Conservation (phyloP, 2,797 vertebrate genomes). For the Hafferia zeledoni region DNA sequence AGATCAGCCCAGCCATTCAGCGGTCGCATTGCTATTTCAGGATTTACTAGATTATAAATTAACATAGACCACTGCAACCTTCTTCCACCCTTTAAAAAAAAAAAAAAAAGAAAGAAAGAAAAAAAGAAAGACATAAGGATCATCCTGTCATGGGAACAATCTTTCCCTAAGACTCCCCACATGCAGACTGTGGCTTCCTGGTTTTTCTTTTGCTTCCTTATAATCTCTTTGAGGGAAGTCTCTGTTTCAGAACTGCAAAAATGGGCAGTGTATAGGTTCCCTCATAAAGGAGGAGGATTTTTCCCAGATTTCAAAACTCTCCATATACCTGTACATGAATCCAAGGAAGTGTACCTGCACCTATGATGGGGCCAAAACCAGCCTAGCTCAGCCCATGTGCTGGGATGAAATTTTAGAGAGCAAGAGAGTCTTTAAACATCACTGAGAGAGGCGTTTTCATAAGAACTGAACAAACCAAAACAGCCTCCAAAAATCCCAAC, state of each 20-base stretch:
- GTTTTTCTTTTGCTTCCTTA: not conserved
- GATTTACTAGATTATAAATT: not conserved
- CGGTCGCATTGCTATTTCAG: not conserved
- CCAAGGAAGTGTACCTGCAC: not conserved
- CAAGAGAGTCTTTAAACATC: not conserved
- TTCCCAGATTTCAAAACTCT: not conserved
- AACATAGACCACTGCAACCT: not conserved
- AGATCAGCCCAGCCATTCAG: not conserved
- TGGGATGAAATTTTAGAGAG: not conserved
- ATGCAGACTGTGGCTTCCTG: rapidly evolving
- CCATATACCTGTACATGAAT: not conserved
- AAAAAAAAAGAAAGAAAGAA: rapidly evolving
- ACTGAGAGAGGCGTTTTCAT: not conserved
- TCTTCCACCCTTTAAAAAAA: not conserved
- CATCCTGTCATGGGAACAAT: not conserved
- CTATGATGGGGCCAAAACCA: not conserved
- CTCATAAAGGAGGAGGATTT: not conserved
- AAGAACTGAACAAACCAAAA: not conserved
- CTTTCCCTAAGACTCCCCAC: not conserved
- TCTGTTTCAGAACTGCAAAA: not conserved
- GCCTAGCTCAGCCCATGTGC: not conserved
- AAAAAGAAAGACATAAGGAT: not conserved
- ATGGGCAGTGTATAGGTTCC: not conserved
- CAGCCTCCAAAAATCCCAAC: not conserved
- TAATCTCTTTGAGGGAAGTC: not conserved